phyloP scores from a whole-genome alignment of 2,888 invertebrate genomes.

The Epirrita christyi region DNA sequence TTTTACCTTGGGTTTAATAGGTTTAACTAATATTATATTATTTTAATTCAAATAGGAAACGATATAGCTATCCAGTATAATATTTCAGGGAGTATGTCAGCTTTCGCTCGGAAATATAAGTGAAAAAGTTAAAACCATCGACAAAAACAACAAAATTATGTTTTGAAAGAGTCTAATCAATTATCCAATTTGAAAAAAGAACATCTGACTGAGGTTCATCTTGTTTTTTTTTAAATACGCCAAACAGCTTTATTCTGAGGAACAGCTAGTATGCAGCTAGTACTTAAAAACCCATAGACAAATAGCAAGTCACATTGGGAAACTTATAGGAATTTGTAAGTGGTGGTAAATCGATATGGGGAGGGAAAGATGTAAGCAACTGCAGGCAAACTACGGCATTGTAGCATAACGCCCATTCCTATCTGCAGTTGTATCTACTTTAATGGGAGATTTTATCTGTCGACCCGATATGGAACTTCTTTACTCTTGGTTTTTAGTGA shows the following conservation, averaged over 20 bases:
- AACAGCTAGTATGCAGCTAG: too few species aligned
- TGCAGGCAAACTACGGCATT: conserved; percentile 80
- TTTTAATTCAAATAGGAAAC: neutral
- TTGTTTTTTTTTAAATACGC: too few species aligned
- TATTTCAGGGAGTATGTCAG: too few species aligned
- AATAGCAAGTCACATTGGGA: conserved; percentile 32
- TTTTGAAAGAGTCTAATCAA: neutral
- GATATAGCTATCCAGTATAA: too few species aligned
- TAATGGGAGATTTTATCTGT: conserved; percentile 39
- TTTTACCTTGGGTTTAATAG: neutral
- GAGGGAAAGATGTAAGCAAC: conserved; percentile 74
- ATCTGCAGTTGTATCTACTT: conserved; percentile 67
- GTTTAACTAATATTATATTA: neutral
- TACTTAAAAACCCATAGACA: conserved; percentile 10
- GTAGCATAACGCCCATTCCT: conserved; percentile 73
- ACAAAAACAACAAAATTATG: neutral
- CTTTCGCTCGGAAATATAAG: neutral
- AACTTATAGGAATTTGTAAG: conserved; percentile 54
- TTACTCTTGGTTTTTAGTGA: conserved; percentile 2
- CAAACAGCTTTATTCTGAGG: too few species aligned
- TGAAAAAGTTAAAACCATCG: neutral
- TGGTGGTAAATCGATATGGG: conserved; percentile 75
- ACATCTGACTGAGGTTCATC: neutral
- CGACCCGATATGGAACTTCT: conserved; percentile 18
- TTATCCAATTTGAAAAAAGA: conserved; percentile 3